Percentiles rank a stretch among this genome's conserved stretches.
Conservation (phyloP, 2,113 vertebrate genomes). For the Crocuta crocuta region DNA sequence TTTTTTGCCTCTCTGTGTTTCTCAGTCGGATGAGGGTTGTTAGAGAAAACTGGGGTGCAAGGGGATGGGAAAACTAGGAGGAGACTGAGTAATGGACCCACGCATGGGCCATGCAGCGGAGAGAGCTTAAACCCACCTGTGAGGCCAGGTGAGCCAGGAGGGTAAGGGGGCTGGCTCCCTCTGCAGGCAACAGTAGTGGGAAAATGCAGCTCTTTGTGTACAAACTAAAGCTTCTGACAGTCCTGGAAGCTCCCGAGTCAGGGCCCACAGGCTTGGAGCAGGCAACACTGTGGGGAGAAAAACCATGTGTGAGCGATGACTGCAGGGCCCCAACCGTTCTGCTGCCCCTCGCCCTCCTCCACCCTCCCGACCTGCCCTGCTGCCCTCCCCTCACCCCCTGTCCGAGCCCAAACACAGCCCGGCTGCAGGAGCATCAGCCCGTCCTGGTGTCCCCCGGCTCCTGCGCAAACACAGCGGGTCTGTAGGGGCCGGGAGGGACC, state of each 20-base stretch:
- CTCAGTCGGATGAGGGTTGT: background rate
- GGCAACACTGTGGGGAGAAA: background rate
- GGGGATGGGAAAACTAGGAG: too few relatives aligned
- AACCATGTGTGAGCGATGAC: slow-evolving; percentile 4
- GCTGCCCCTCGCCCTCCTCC: background rate
- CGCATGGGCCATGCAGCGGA: background rate
- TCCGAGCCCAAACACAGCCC: slow-evolving; percentile 23
- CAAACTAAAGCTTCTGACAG: slow-evolving; percentile 59
- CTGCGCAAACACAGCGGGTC: slow-evolving; percentile 30
- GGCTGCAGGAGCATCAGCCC: slow-evolving; percentile 23
- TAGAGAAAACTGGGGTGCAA: background rate
- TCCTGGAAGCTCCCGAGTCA: slow-evolving; percentile 28
- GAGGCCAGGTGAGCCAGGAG: background rate
- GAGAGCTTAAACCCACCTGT: background rate
- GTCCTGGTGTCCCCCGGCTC: background rate
- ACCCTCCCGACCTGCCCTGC: background rate
- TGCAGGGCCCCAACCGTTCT: background rate
- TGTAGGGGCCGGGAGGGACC: background rate
- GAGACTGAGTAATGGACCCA: background rate
- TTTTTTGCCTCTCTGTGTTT: background rate
- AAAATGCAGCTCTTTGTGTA: slow-evolving; percentile 69
- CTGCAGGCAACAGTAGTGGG: slow-evolving; percentile 54
- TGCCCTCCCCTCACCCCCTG: background rate
- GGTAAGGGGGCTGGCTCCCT: background rate
- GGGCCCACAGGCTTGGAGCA: slow-evolving; percentile 29